Evolutionary conservation across 2,797 vertebrate species (phyloP), one percentile per base, ranked within the genome.

Genomic region (Pangasius mekongensis): DNA sequence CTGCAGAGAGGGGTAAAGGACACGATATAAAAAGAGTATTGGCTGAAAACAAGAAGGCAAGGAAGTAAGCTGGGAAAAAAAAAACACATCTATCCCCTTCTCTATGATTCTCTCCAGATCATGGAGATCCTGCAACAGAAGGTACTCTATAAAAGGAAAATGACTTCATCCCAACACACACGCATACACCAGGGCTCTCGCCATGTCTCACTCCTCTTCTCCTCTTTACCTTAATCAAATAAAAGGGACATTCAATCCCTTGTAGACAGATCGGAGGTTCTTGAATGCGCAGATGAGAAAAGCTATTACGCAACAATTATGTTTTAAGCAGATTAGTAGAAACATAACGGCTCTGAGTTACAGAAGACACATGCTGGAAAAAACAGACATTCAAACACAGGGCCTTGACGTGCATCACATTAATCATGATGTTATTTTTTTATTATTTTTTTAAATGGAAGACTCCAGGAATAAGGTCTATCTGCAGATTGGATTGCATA

Each of bases 141-240:
- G 89, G 92, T 90, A 83, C 90, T 94, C 94, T 95, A 95, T 94
- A 94, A 95, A 95, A 94, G 94, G 94, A 96, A 95, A 92, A 94
- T 95, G 94, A 96, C 94, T 94, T 95, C 94, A 96, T 94, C 93
- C 90, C 90, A 91, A 94, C 91, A 94, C 90, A 92, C 93, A 92
- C 86, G 87, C 91, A 87, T 92, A 91, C 92, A 91, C 91, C 83
- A 71, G 87, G 91, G 89, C 91, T 89, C 88, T 93, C 91, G 88
- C 87, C 85, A 78, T 90, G 86, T 76, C 92, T 91, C 88, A 76
- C 89, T 90, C 86, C 85, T 93, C 91, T 86, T 88, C 90, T 92
- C 74, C 89, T 81, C 89, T 92, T 90, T 91, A 86, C 71, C 87
- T 91, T 88, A 69, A 81, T 92, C 86, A 73, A 89, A 86, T 90